Evolutionary conservation across 2,113 vertebrate species (phyloP), one percentile per base, ranked within the genome.

Genomic region (Leptodactylus fuscus): DNA sequence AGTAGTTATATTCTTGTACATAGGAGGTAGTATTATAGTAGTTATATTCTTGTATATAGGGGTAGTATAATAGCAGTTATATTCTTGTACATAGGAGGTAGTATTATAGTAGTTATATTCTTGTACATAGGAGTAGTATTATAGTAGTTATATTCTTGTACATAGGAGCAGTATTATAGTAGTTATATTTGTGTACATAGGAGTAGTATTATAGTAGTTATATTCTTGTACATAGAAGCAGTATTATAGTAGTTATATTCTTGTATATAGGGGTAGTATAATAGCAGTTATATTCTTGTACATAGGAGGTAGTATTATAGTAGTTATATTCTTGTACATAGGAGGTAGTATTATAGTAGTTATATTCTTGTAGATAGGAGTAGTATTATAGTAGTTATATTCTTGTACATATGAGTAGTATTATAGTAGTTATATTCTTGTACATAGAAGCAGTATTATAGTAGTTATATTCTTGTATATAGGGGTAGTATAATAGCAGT

Each of bases 321-420:
- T 60, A 24, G 55, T 60, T 60, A 60, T 24, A 60, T 24, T 60
- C 55, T 24, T 60, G 55, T 60, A 60, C 9, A 60, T 60, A 60
- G 55, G 55, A 12, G 41, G 22, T 11, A 51, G 55, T 27, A 60
- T 24, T 60, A 60, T 60, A 60, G 55, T 60, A 60, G 55, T 60
- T 60, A 60, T 60, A 60, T 60, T 60, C 55, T 27, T 60, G 55
- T 60, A 60, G 1, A 60, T 60, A 60, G 55, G 55, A 24, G 55
- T n/a, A 60, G n/a, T 60, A 60, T 60, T 60, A 60, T 60, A 60
- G 55, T 51, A 51, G 55, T 60, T 60, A 60, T 60, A 60, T 27
- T 24, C 55, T 60, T 60, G 55, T 60, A 60, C 9, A 60, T 60
- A 60, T 22, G 55, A 12, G 58, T 24, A 62, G 58, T 29, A 62